These are phyloP conservation scores for Saccopteryx bilineata DNA, from an alignment of 2,113 vertebrate species.

Conservation along the genomic window DNA sequence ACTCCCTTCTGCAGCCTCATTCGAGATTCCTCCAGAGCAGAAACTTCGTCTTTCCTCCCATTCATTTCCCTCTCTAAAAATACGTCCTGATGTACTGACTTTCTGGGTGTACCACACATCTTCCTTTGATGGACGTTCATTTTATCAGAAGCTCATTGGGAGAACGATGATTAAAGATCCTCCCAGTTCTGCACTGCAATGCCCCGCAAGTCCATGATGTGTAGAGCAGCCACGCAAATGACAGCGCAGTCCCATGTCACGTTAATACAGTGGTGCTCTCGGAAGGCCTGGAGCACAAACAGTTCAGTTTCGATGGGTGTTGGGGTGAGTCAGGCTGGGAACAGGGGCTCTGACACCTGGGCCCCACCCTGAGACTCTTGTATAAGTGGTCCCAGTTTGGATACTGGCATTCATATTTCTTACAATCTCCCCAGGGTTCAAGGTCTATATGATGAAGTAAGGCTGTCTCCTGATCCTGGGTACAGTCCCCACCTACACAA, in stretches of 20 bases:
- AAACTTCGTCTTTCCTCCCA: constrained; percentile 11
- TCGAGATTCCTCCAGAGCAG: neutral
- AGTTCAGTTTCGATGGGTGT: neutral
- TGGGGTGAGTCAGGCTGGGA: neutral
- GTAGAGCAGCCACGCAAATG: neutral
- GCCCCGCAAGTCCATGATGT: neutral
- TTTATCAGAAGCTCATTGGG: constrained; percentile 56
- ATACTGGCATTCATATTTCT: neutral
- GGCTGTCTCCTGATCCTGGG: neutral
- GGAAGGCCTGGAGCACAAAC: fast-evolving
- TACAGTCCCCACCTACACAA: neutral
- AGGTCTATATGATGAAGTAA: neutral
- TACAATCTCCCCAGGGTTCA: neutral
- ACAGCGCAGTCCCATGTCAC: neutral
- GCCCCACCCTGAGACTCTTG: neutral
- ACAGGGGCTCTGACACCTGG: neutral
- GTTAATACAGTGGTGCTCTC: neutral
- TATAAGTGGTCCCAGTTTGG: neutral
- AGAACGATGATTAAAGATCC: neutral
- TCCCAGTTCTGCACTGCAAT: neutral
- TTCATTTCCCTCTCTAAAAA: constrained; percentile 42
- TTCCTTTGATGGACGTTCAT: constrained; percentile 46
- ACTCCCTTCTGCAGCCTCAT: neutral
- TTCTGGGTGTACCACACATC: neutral
- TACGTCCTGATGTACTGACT: constrained; percentile 48